Conservation (phyloP, 2,888 invertebrate species). For the Gymnocheta viridis region DNA sequence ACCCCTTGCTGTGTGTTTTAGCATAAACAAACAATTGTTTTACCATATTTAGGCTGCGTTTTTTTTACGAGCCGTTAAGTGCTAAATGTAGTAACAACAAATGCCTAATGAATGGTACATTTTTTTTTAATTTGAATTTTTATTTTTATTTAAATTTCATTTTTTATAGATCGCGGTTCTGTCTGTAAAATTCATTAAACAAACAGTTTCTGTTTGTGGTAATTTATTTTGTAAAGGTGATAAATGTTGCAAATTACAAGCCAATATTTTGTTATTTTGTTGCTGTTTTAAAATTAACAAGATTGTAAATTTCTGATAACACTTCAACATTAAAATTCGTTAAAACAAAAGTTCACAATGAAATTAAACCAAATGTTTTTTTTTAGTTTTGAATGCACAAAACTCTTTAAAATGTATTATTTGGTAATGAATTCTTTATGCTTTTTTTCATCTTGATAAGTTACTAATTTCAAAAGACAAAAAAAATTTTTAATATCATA, state of each 20-base stretch:
- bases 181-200: conserved; percentile 43
- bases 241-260: conserved; percentile 69
- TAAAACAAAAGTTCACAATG: background rate
- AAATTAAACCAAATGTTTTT: conserved; percentile 6
- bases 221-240: conserved; percentile 65
- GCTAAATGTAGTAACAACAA: conserved; percentile 80
- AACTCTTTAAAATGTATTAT: conserved; percentile 19
- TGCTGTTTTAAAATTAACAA: conserved; percentile 51
- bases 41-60: conserved; percentile 58
- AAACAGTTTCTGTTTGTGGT: conserved; percentile 4
- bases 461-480: conserved; percentile 38
- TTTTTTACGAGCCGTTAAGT: conserved; percentile 74
- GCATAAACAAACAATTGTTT: conserved; percentile 64
- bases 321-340: background rate
- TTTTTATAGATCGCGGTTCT: conserved; percentile 2
- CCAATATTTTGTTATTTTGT: conserved; percentile 59
- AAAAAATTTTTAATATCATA: background rate
- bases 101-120: conserved; percentile 76
- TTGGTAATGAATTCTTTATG: conserved; percentile 25
- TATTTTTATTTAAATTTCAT: background rate
- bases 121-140: conserved; percentile 42
- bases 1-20: conserved; percentile 56
- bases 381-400: background rate
- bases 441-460: conserved; percentile 33
- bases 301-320: conserved; percentile 55